Conservation (phyloP, 2,888 invertebrate genomes). For the Hyalella azteca region DNA sequence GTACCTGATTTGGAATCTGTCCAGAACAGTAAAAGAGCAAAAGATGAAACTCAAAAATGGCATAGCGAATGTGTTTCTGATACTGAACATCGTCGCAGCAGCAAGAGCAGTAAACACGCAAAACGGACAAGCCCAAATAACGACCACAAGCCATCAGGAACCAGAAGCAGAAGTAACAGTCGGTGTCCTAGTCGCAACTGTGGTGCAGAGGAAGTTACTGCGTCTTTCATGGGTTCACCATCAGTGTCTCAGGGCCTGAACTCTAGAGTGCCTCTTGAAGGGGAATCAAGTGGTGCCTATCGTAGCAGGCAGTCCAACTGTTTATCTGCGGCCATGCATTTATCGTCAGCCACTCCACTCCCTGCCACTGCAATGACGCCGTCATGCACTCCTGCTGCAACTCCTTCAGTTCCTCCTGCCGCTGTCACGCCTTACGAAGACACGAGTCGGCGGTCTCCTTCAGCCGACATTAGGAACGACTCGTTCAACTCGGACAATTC, state of each 20-base stretch:
- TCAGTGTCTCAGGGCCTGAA: neutral
- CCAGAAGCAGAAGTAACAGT: neutral
- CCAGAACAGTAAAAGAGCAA: too few species aligned
- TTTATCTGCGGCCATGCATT: neutral
- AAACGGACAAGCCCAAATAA: neutral
- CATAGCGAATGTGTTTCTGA: too few species aligned
- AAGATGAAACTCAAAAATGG: too few species aligned
- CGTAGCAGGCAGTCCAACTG: constrained; percentile 5
- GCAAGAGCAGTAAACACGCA: neutral
- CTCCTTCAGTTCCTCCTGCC: neutral
- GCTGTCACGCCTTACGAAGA: neutral
- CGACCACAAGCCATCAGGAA: too few species aligned
- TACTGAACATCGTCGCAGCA: neutral
- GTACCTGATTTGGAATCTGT: too few species aligned
- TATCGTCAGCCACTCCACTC: neutral
- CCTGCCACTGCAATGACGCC: neutral
- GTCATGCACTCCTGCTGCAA: neutral
- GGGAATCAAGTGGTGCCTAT: neutral
- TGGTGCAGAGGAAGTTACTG: neutral
- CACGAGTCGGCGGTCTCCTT: neutral
- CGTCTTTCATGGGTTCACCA: neutral
- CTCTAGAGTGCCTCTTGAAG: constrained; percentile 10
- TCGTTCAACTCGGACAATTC: neutral
- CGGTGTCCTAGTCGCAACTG: neutral
- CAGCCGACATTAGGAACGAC: neutral